A percentile compares a stretch with the other conserved stretches of the same genome.
phyloP scores from a whole-genome alignment of 2,113 vertebrate species.

The Cacatua alba region DNA sequence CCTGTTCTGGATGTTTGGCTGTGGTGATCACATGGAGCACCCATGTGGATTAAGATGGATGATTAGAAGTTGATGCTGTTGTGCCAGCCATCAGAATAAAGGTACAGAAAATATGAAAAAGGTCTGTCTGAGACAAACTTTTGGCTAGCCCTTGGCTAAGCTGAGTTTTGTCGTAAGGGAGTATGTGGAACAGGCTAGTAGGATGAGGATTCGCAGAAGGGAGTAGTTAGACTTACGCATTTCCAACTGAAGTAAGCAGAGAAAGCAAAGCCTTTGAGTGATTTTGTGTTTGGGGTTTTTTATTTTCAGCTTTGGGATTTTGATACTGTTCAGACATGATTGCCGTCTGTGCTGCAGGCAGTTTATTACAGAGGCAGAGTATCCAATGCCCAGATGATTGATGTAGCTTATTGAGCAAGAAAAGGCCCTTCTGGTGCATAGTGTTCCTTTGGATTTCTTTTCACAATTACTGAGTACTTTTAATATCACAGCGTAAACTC shows the following conservation, averaged over 20 bases:
- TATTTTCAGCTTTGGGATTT: not conserved
- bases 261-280: not conserved
- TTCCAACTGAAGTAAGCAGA: not conserved
- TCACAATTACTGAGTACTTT: not conserved
- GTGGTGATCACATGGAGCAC: not conserved
- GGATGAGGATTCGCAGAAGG: not conserved
- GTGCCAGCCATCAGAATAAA: not conserved
- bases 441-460: not conserved
- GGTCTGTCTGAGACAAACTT: not conserved
- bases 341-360: not conserved
- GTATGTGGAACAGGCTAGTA: not conserved
- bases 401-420: not conserved
- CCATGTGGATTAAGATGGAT: accelerated
- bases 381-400: not conserved
- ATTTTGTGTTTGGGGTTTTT: not conserved
- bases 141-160: not conserved
- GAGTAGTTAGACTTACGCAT: not conserved
- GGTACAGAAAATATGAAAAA: not conserved
- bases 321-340: not conserved
- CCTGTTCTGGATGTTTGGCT: not conserved
- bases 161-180: not conserved
- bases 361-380: not conserved
- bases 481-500: not conserved
- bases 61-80: not conserved
- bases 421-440: not conserved